Evolutionary conservation across 1,140 invertebrate genomes (phyloP), one percentile per base, ranked within the genome.

Genomic region (Mizuhopecten yessoensis): DNA sequence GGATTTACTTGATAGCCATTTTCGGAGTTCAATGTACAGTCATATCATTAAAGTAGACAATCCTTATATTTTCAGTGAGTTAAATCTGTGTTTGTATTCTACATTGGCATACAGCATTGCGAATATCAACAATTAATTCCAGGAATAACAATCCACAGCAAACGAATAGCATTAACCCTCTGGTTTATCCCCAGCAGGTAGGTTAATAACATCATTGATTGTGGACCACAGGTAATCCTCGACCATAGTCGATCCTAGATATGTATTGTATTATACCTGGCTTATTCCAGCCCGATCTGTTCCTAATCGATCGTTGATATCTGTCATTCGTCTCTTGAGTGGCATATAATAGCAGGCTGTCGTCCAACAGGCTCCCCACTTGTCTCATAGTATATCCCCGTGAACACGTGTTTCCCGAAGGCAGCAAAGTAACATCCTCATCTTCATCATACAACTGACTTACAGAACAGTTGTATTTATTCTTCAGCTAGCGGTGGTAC

Each of bases 241-340:
- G n/a, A 7, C 57, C 3, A 10, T 49, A 15, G 11, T n/a, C 57
- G 3, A 5, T 29, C 57, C n/a, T 17, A n/a, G 57, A 75, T 75
- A 75, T 75, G 23, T 5, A 75, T 75, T 75, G n/a, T n/a, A 75
- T 75, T n/a, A 75, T 75, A 75, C 57, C 57, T 75, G 15, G 57
- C 3, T 75, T 29, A 75, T 75, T 75, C 57, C 57, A 75, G 9
- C 57, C 57, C 29, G 5, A n/a, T 75, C 23, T 29, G 57, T 75
- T n/a, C 57, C n/a, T n/a, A 29, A 75, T 75, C 57, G 57, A 75
- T 75, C n/a, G 57, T 11, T 1, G 15, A 75, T 75, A 1, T 5
- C n/a, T 75, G 57, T 75, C 57, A 75, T 29, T 75, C 23, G n/a
- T 29, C 57, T 75, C 23, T 7, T 75, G 42, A 39, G 13, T 39